Conservation (phyloP, 2,888 invertebrate genomes). For the Napeogenes inachia region DNA sequence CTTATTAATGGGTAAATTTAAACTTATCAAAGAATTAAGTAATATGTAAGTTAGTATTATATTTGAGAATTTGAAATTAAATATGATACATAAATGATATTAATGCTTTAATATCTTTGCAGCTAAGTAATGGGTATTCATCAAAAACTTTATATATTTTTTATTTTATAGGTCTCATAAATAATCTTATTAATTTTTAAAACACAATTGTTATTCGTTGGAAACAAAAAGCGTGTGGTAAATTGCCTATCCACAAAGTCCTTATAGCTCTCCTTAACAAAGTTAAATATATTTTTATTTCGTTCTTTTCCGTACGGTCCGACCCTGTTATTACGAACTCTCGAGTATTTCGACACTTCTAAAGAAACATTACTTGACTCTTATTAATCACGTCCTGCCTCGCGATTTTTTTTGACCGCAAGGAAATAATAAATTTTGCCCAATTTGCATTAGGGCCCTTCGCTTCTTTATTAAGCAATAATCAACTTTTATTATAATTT, state of each 20-base stretch:
- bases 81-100: too few relatives aligned
- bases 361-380: slow-evolving; percentile 38
- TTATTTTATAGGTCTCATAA: neutral
- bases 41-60: neutral
- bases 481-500: slow-evolving; percentile 36
- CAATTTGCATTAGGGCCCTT: slow-evolving; percentile 68
- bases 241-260: slow-evolving; percentile 24
- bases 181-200: slow-evolving; percentile 20
- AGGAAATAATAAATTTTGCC: slow-evolving; percentile 67
- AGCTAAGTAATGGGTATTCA: neutral
- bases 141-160: neutral
- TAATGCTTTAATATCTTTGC: too few relatives aligned
- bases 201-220: slow-evolving; percentile 18
- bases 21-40: neutral
- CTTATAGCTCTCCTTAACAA: slow-evolving; percentile 21
- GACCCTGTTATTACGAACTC: slow-evolving; percentile 29
- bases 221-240: slow-evolving; percentile 23
- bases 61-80: too few relatives aligned
- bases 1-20: slow-evolving; percentile 1
- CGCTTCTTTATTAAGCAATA: slow-evolving; percentile 51
- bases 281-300: slow-evolving; percentile 29
- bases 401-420: slow-evolving; percentile 52
- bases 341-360: slow-evolving; percentile 30
- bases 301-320: slow-evolving; percentile 14
- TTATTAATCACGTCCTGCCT: slow-evolving; percentile 63